These are phyloP conservation scores for Sipha maydis DNA, from an alignment of 2,888 invertebrate genomes.

Conservation along the genomic window DNA sequence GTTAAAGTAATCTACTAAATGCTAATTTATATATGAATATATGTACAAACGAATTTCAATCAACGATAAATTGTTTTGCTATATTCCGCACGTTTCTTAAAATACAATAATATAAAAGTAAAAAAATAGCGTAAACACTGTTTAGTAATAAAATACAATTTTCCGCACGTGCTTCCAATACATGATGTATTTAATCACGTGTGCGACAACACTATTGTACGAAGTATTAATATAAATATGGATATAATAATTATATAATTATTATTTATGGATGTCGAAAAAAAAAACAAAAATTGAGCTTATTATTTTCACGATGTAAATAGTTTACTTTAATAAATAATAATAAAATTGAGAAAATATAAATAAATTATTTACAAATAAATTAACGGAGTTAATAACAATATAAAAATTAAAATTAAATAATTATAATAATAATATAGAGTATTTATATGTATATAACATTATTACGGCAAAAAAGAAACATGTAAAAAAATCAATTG, in stretches of 20 bases:
- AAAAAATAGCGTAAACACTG: too few species aligned
- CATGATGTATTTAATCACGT: neutral
- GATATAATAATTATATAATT: too few species aligned
- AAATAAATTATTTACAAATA: conserved; percentile 54
- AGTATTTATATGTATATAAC: neutral
- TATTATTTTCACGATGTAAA: conserved; percentile 1
- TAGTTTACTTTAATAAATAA: conserved; percentile 14
- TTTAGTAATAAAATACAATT: too few species aligned
- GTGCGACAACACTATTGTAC: neutral
- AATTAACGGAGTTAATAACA: neutral
- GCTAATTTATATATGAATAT: too few species aligned
- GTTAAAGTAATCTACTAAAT: too few species aligned
- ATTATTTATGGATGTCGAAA: neutral
- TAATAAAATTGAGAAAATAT: neutral
- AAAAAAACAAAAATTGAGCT: neutral
- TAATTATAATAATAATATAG: neutral
- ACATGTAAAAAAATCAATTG: neutral
- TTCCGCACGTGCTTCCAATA: too few species aligned
- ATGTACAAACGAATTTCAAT: neutral
- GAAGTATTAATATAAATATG: too few species aligned
- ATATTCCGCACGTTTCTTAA: neutral
- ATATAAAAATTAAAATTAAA: neutral
- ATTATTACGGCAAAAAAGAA: neutral
- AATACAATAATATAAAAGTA: neutral
- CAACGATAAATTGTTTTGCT: neutral